Conservation (phyloP, 2,888 invertebrate species). For the Scotopteryx bipunctaria region DNA sequence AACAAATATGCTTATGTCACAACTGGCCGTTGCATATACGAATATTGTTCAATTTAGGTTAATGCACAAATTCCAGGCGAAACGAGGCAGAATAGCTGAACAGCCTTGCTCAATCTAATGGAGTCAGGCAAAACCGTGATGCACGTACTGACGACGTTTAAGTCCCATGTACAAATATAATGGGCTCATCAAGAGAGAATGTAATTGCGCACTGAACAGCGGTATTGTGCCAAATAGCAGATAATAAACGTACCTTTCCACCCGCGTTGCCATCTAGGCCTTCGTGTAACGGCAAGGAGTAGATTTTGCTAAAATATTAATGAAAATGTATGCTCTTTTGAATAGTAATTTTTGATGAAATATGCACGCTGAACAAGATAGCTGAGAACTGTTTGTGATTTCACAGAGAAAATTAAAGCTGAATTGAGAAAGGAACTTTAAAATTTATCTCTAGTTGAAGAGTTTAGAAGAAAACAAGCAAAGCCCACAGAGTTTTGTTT, state of each 20-base stretch:
- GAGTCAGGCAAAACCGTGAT: conserved; percentile 36
- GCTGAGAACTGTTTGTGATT: background rate
- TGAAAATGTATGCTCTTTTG: conserved; percentile 20
- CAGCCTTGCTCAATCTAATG: conserved; percentile 37
- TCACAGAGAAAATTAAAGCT: no score
- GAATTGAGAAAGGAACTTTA: no score
- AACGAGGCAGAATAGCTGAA: conserved; percentile 39
- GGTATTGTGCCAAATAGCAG: conserved; percentile 58
- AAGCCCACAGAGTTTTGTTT: background rate
- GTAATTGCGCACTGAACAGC: conserved; percentile 47
- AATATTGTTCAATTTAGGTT: conserved; percentile 35
- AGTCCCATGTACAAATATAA: conserved; percentile 48
- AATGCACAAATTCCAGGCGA: conserved; percentile 36
- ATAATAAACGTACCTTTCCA: conserved; percentile 63
- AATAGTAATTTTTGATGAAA: conserved; percentile 19
- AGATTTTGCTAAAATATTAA: conserved; percentile 46
- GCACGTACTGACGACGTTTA: conserved; percentile 42
- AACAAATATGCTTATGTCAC: background rate
- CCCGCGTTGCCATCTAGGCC: conserved; percentile 66
- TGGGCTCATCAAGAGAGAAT: conserved; percentile 56
- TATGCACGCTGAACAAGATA: conserved; percentile 1
- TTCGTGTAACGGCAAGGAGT: conserved; percentile 56
- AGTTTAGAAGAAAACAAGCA: no score
- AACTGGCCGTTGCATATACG: conserved; percentile 18
- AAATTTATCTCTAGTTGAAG: no score